Evolutionary conservation across 2,113 vertebrate species (phyloP).

Genomic region (Galeopterus variegatus): DNA sequence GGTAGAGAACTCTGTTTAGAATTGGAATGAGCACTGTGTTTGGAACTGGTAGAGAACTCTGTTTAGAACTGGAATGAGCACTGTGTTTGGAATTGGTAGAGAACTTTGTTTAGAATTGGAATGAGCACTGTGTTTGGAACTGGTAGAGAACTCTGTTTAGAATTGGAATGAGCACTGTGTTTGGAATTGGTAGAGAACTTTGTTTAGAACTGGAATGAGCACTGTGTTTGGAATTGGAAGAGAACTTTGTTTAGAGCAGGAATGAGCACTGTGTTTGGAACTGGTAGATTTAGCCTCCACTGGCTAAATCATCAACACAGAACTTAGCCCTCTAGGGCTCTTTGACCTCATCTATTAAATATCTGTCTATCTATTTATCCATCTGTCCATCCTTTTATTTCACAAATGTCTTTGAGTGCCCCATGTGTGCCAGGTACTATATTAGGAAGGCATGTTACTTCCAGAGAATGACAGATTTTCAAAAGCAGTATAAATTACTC

Average conservation of each 20-base stretch:
- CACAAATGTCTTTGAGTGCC: background rate
- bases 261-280: background rate
- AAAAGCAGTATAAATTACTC: background rate
- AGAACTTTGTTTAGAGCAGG: too few species aligned
- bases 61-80: too few species aligned
- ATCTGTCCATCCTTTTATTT: background rate
- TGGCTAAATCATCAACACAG: background rate
- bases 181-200: too few species aligned
- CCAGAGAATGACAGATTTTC: background rate
- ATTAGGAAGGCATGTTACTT: background rate
- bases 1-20: too few species aligned
- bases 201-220: background rate
- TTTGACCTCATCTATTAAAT: background rate
- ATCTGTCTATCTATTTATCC: background rate
- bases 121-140: too few species aligned
- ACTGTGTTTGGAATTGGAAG: background rate
- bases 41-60: too few species aligned
- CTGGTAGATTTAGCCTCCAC: background rate
- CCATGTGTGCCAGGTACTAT: background rate
- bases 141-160: too few species aligned
- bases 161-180: background rate
- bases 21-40: too few species aligned
- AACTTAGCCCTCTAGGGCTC: background rate
- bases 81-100: too few species aligned
- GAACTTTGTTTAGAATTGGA: too few species aligned